Percentiles rank a stretch among this genome's conserved stretches.
Evolutionary conservation across 2,113 vertebrate species (phyloP).

Genomic region (Sander lucioperca): DNA sequence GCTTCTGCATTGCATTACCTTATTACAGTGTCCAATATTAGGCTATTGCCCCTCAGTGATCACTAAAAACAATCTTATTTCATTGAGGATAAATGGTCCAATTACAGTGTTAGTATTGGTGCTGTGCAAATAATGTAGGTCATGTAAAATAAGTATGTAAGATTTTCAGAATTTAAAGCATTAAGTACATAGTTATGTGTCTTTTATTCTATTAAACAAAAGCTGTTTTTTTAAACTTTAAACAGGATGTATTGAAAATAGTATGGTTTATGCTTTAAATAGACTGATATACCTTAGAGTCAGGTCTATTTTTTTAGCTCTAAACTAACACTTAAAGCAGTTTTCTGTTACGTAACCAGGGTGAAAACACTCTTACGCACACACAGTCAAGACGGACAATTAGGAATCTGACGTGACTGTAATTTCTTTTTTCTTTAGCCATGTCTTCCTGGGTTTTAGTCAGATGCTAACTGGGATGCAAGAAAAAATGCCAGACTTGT

Average conservation of each 20-base stretch:
- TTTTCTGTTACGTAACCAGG: not conserved
- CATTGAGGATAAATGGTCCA: not conserved
- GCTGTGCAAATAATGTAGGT: not conserved
- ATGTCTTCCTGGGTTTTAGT: conserved; percentile 34
- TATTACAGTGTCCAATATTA: conserved; percentile 17
- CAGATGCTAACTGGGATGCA: conserved; percentile 23
- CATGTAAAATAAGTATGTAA: not conserved
- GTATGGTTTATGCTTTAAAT: not conserved
- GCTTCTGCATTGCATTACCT: conserved; percentile 11
- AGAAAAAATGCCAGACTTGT: too few species aligned
- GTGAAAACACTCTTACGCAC: not conserved
- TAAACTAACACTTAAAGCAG: not conserved
- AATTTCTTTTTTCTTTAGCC: conserved; percentile 28
- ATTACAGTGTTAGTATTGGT: not conserved
- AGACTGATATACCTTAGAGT: not conserved
- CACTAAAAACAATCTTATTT: conserved; percentile 3
- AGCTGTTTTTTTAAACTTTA: too few species aligned
- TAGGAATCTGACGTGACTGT: conserved; percentile 6
- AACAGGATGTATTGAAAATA: not conserved
- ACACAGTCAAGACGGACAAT: not conserved
- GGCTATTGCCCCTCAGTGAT: conserved; percentile 22
- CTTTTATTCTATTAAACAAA: too few species aligned
- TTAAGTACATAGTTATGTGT: not conserved
- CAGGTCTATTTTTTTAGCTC: not conserved
- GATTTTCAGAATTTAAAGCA: not conserved